phyloP scores from a whole-genome alignment of 1,140 invertebrate genomes.

The Drosophila ficusphila region DNA sequence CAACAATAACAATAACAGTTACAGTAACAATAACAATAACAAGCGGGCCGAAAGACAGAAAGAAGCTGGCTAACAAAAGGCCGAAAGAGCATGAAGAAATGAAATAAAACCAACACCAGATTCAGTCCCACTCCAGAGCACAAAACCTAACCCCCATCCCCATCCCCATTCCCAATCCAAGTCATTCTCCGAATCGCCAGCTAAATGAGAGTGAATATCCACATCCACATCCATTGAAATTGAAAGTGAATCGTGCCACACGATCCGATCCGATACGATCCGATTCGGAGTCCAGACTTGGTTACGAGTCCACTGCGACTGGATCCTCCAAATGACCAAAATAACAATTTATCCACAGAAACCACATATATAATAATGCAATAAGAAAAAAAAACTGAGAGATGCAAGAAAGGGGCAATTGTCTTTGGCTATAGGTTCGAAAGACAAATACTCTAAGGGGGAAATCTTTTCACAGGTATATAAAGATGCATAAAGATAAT shows the following conservation, averaged over 20 bases:
- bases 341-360: constrained; percentile 20
- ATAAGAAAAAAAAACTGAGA: constrained; percentile 35
- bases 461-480: too few relatives aligned
- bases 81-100: constrained; percentile 74
- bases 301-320: constrained; percentile 39
- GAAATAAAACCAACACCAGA: constrained; percentile 64
- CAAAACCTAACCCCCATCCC: constrained; percentile 48
- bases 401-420: not conserved
- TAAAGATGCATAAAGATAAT: not conserved
- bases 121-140: constrained; percentile 37
- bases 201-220: constrained; percentile 62
- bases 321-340: constrained; percentile 67
- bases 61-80: constrained; percentile 60
- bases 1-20: constrained; percentile 39
- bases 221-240: constrained; percentile 71
- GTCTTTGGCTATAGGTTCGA: constrained; percentile 5
- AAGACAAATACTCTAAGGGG: constrained; percentile 1
- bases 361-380: constrained; percentile 56
- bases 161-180: constrained; percentile 23
- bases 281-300: constrained; percentile 35
- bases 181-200: not conserved
- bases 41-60: constrained; percentile 9
- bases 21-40: constrained; percentile 43
- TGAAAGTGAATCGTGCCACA: constrained; percentile 82
- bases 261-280: constrained; percentile 61